Evolutionary conservation across 2,797 vertebrate genomes (phyloP).

Genomic region (Phyllotis vaccarum): DNA sequence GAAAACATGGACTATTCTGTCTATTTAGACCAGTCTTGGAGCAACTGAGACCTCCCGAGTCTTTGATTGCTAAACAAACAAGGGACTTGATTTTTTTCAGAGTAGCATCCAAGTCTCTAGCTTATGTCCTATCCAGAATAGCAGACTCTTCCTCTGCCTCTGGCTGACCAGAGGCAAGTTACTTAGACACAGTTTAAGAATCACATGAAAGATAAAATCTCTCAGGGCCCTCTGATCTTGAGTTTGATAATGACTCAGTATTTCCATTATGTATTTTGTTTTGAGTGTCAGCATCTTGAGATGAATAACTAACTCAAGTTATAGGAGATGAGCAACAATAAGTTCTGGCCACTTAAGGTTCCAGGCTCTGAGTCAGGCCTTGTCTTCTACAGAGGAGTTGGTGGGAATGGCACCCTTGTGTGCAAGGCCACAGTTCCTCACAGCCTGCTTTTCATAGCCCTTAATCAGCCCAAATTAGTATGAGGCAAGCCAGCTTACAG

Average conservation of each 20-base stretch:
- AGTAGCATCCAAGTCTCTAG: background rate
- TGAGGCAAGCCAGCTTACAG: background rate
- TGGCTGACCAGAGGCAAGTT: background rate
- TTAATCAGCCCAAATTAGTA: background rate
- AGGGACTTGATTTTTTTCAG: background rate
- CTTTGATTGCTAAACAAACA: background rate
- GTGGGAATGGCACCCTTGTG: background rate
- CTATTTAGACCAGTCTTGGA: background rate
- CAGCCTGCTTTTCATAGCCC: background rate
- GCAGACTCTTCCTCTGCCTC: background rate
- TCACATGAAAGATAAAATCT: conserved; percentile 1
- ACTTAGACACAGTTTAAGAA: background rate
- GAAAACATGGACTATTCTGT: background rate
- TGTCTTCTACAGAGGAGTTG: background rate
- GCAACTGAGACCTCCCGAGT: background rate
- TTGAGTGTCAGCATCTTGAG: background rate
- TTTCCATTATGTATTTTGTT: conserved; percentile 21
- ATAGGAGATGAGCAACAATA: background rate
- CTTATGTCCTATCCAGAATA: background rate
- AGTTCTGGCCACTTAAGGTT: background rate
- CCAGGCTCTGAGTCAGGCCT: background rate
- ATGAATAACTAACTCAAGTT: conserved; percentile 16
- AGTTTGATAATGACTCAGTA: background rate
- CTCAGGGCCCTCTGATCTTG: background rate
- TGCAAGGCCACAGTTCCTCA: background rate